Evolutionary conservation across 1,140 invertebrate species (phyloP), one percentile per base, ranked within the genome.

Genomic region (Cherax destructor): DNA sequence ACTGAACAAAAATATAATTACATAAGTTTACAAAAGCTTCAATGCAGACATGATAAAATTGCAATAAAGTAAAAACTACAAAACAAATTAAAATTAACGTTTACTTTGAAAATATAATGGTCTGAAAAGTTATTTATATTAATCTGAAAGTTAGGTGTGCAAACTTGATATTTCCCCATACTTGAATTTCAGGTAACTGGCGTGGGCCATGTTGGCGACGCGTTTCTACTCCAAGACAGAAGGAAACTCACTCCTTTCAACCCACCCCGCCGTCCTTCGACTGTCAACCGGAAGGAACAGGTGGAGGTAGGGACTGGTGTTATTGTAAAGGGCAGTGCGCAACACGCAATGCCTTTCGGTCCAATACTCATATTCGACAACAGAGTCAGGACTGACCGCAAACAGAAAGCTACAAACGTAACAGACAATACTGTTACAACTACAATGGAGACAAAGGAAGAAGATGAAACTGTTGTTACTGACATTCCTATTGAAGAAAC

Each of bases 361-460:
- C 83, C 80, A n/a, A 86, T 86, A 18, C 83, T 76, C 10, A 80
- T 85, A 7, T 69, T 80, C 16, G 76, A 79, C 21, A 79, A 91
- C 56, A 65, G 83, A 10, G 89, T 91, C n/a, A 83, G 89, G 21
- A 85, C 76, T 16, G 89, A 91, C 21, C 89, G 89, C n/a, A 81
- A 91, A 49, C 56, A 78, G 10, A 91, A 83, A 49, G 83, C 61
- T 69, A 50, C 49, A 18, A 80, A 80, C 56, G 30, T 30, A 1
- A 80, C 77, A 50, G 83, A 85, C 50, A 52, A 10, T n/a, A 49
- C 13, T 52, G n/a, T 52, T 11, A 5, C 24, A 18, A 69, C 65
- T 6, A n/a, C 65, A 21, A 21, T n/a, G 5, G 18, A 18, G n/a
- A 24, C n/a, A 3, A 11, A 24, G 11, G 74, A 59, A 24, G 79